These are phyloP conservation scores for Maccullochella peelii DNA, from an alignment of 2,113 vertebrate species.

Conservation along the genomic window DNA sequence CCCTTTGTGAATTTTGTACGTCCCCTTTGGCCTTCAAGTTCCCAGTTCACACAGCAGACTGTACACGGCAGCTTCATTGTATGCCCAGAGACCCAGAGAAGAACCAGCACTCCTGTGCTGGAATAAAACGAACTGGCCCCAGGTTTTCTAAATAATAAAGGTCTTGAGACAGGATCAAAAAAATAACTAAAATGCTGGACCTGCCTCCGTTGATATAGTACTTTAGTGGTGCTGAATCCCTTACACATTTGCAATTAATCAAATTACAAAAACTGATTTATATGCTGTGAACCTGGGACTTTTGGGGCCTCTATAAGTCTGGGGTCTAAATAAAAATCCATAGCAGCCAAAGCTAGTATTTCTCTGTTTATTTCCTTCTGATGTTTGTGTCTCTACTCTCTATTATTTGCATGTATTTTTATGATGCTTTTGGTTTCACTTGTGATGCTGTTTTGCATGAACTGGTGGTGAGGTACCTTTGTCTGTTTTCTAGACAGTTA, in stretches of 20 bases:
- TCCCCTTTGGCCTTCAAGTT: background rate
- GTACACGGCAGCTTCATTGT: background rate
- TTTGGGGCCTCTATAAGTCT: background rate
- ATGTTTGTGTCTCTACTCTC: background rate
- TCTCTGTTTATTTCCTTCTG: background rate
- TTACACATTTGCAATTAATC: background rate
- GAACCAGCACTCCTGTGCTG: background rate
- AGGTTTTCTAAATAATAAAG: background rate
- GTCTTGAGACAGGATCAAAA: background rate
- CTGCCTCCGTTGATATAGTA: background rate
- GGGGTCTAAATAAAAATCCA: background rate
- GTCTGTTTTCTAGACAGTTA: conserved; percentile 7
- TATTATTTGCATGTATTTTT: background rate
- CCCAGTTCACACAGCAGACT: background rate
- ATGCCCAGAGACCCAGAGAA: background rate
- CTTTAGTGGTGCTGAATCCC: background rate
- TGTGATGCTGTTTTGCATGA: background rate
- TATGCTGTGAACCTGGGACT: background rate
- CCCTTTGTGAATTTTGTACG: background rate
- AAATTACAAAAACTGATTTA: background rate
- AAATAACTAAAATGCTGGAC: background rate
- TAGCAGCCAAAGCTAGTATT: background rate
- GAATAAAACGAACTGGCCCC: background rate
- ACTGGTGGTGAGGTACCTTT: background rate
- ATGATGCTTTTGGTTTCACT: background rate